A percentile compares a stretch with the other conserved stretches of the same genome.
phyloP scores from a whole-genome alignment of 2,888 invertebrate genomes.

The Nemoura dubitans region DNA sequence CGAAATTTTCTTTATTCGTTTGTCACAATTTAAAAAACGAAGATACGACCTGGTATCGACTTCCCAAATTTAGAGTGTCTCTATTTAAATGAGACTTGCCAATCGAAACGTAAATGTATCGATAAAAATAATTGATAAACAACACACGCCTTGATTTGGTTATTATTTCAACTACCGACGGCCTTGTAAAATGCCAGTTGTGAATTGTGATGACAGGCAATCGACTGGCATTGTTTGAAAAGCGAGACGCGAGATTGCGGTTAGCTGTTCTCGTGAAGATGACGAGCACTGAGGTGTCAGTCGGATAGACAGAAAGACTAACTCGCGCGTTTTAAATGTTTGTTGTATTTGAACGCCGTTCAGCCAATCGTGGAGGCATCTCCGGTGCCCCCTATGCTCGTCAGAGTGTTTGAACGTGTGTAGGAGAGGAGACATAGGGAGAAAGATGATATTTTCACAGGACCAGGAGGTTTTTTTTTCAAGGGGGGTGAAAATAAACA shows the following conservation, averaged over 20 bases:
- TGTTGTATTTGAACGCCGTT: conserved; percentile 32
- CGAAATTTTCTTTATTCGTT: too few species aligned
- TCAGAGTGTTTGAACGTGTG: not conserved
- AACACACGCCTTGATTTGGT: not conserved
- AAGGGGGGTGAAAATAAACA: not conserved
- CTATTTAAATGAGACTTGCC: not conserved
- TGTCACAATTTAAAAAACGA: not conserved
- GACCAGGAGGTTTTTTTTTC: not conserved
- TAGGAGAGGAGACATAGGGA: not conserved
- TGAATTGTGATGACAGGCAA: not conserved
- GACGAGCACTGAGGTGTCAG: not conserved
- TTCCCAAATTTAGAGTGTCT: not conserved
- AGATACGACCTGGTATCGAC: not conserved
- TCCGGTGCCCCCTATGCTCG: not conserved
- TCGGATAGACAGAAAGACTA: conserved; percentile 29
- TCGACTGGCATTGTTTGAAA: not conserved
- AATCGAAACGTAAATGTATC: not conserved
- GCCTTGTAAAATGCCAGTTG: not conserved
- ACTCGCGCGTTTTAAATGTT: conserved; percentile 16
- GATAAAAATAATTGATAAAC: not conserved
- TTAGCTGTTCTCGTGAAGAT: not conserved
- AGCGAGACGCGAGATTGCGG: not conserved
- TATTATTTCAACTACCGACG: not conserved
- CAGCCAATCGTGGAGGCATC: conserved; percentile 22
- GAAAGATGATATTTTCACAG: conserved; percentile 23